Conservation (phyloP, 2,888 invertebrate species). For the Copidosoma aretas region DNA sequence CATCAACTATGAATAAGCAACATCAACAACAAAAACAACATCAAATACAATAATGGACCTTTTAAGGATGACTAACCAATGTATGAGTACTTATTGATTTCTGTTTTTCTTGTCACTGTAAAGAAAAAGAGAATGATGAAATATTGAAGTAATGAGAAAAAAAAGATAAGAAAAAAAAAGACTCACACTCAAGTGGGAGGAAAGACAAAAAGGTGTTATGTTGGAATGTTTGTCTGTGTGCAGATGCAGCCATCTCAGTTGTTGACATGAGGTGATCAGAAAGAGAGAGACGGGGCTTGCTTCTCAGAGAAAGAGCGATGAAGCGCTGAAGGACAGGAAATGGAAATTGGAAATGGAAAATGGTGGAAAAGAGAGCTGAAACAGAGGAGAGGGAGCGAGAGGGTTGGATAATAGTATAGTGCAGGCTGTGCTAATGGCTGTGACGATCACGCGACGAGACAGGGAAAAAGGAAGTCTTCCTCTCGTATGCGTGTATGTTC, state of each 20-base stretch:
- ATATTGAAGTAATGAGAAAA: constrained; percentile 12
- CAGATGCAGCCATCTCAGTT: constrained; percentile 63
- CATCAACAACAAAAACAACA: constrained; percentile 8
- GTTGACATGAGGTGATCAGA: constrained; percentile 57
- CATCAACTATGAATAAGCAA: constrained; percentile 6
- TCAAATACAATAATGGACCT: constrained; percentile 8
- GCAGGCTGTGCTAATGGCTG: too few species aligned
- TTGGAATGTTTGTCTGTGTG: constrained; percentile 65
- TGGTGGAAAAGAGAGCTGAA: constrained; percentile 8
- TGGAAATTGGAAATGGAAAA: constrained; percentile 39
- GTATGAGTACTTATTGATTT: constrained; percentile 23
- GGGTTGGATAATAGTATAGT: background rate
- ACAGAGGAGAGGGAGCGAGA: constrained; percentile 5
- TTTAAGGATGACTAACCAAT: constrained; percentile 30
- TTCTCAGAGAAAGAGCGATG: constrained; percentile 43
- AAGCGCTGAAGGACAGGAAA: constrained; percentile 35
- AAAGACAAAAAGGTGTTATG: constrained; percentile 57
- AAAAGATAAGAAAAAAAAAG: constrained; percentile 17
- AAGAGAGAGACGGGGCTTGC: too few species aligned
- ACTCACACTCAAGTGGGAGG: constrained; percentile 40
- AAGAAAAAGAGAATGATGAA: constrained; percentile 16
- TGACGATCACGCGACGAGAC: too few species aligned
- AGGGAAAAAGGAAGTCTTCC: too few species aligned
- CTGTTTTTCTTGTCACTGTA: constrained; percentile 6
- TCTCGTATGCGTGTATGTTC: too few species aligned